A percentile compares a stretch with the other conserved stretches of the same genome.
phyloP scores from a whole-genome alignment of 2,888 invertebrate genomes.

The Athalia rosae region DNA sequence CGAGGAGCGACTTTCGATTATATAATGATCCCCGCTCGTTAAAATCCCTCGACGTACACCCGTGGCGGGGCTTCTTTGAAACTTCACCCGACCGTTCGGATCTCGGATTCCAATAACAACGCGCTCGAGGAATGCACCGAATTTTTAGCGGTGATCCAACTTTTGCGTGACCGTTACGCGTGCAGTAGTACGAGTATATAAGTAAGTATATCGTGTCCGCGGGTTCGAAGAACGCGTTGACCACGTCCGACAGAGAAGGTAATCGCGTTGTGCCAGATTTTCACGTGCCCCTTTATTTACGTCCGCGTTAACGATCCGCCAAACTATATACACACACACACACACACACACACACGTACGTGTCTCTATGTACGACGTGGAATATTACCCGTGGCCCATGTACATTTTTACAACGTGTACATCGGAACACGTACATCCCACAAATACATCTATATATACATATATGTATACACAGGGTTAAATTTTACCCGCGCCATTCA shows the following conservation, averaged over 20 bases:
- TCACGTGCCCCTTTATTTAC: background rate
- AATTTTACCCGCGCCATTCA: no score
- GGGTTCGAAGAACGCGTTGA: background rate
- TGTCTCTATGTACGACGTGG: no score
- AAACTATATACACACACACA: background rate
- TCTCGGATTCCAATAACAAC: constrained; percentile 17
- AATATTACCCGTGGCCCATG: no score
- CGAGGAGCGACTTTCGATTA: background rate
- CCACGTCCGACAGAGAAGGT: background rate
- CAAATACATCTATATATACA: no score
- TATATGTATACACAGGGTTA: no score
- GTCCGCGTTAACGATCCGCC: constrained; percentile 33
- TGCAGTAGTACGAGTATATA: background rate
- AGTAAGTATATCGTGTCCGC: no score
- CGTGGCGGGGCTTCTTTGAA: background rate
- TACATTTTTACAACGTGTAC: no score
- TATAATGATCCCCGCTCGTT: no score
- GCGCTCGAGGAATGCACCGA: constrained; percentile 12
- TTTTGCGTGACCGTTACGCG: constrained; percentile 27
- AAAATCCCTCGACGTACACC: no score
- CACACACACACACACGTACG: no score
- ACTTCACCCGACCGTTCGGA: background rate
- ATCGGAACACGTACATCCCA: background rate
- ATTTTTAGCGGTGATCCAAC: constrained; percentile 21
- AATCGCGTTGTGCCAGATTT: constrained; percentile 33